A percentile compares a stretch with the other conserved stretches of the same genome.
phyloP scores from a whole-genome alignment of 1,140 invertebrate genomes.

The Drosophila sucinea region DNA sequence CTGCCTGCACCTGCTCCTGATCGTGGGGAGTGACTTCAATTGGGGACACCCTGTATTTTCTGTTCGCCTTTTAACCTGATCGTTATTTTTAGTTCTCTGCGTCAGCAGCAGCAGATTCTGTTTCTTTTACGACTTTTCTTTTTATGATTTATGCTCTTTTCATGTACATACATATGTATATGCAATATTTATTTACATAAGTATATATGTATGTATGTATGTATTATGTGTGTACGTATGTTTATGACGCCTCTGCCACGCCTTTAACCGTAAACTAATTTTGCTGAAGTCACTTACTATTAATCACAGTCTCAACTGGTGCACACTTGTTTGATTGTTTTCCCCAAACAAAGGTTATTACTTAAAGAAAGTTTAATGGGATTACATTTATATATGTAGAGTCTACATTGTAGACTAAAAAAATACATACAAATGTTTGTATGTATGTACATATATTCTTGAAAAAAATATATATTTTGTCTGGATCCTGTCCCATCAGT shows the following conservation, averaged over 20 bases:
- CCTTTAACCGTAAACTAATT: conserved; percentile 48
- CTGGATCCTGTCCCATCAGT: too few relatives aligned
- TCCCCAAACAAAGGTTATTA: background rate
- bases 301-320: background rate
- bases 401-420: background rate
- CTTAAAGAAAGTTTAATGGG: background rate
- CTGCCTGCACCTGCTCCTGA: conserved; percentile 56
- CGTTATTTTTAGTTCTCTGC: conserved; percentile 71
- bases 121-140: conserved; percentile 42
- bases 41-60: conserved; percentile 58
- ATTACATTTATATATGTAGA: too few relatives aligned
- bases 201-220: background rate
- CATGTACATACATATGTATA: background rate
- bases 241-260: conserved; percentile 15
- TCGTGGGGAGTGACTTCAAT: background rate
- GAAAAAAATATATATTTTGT: too few relatives aligned
- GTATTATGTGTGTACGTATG: background rate
- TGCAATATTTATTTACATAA: background rate
- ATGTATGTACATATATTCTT: background rate
- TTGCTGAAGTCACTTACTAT: conserved; percentile 17
- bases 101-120: conserved; percentile 43
- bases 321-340: conserved; percentile 1
- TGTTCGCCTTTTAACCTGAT: conserved; percentile 53
- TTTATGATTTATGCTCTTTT: conserved; percentile 64
- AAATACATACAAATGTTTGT: background rate